Base-by-base conservation (phyloP, 2,113 vertebrate species). In the Oryzias woworae region DNA sequence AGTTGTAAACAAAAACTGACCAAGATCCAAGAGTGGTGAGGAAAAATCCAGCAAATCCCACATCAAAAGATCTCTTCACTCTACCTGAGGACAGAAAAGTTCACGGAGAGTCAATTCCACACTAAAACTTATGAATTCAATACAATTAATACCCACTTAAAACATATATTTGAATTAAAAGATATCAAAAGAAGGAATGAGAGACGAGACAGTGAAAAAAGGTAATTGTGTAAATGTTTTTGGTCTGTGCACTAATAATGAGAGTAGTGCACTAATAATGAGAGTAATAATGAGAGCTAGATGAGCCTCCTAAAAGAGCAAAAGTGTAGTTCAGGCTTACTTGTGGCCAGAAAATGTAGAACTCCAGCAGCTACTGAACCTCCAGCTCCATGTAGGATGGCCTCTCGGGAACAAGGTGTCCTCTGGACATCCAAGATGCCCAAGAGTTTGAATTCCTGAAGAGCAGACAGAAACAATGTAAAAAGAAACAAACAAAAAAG, bases 11-110 rank as follows among this genome's bases (percentile, higher is more conserved):
- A 8, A 47, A 13, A 14, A 81, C 80, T 6, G 73, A 90, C 88
- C 88, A 90, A 61, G 85, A 88, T 1, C 88, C 83, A 1, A 87
- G 77, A 8, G 86, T 88, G 0, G 85, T 84, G 36, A 88, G 1
- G 46, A 86, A 53, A 4, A 89, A 89, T 1, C 86, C 88, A 1
- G 83, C 86, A 42, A 84, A 65, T 0, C 88, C 88, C 0, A 90
- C 75, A 4, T 90, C 80, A 60, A 82, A 87, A 4, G 88, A 87
- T 13, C 85, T 66, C 49, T n/a, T 86, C 10, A 90, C 88, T 17
- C 88, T 85, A 71, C 88, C 88, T 90, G 82, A 3, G 0, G 24
- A 75, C 13, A n/a, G 26, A n/a, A 59, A 6, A 1, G 23, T 14
- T 15, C 14, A 10, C 54, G 26, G 17, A 17, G 4, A 13, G 4